Base-by-base conservation (phyloP, 2,797 vertebrate species). In the Cyprinella venusta region DNA sequence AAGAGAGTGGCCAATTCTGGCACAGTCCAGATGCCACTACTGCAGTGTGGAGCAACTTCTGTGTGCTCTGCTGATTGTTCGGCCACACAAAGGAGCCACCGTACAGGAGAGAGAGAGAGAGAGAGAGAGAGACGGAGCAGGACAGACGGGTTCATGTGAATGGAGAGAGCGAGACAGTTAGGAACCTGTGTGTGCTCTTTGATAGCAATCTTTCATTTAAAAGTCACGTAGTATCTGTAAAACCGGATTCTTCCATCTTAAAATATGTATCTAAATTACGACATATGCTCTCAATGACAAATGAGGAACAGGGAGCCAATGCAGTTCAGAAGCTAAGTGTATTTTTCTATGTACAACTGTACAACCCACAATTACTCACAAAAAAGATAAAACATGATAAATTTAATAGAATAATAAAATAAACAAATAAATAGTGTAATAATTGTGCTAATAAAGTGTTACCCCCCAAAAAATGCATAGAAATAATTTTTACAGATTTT, bases 51-150 rank as follows among this genome's bases (percentile, higher is more conserved):
- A 83, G 83, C 80, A 38, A 79, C 72, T 83, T 77, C 61, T 88
- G 85, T 90, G 89, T 89, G 90, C 92, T 90, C 88, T 89, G 89
- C 85, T 89, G 91, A 94, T 94, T 95, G 94, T 95, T 91, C 84
- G 79, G 38, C 68, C 38, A 42, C 80, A 94, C 94, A 95, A 95
- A 93, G 88, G 89, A 67, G 26, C 38, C 42, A 8, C 72, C 54
- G 69, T 48, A 82, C 65, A 79, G 56, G 61, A 36, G 30, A 75
- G 63, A 76, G 75, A 63, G 45, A 5, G 45, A 48, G 45, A 48
- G 45, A 15, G 48, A 50, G 15, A 50, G 56, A 65, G 40, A 50
- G 15, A 50, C 15, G 18, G 56, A 65, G 33, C 24, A 21, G 59
- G 36, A 56, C 40, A 45, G 61, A 54, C 3, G 64, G 59, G 33